Percentiles rank a stretch among this genome's conserved stretches.
These are phyloP conservation scores for Teleogryllus occipitalis DNA, from an alignment of 1,140 invertebrate species.

Conservation along the genomic window DNA sequence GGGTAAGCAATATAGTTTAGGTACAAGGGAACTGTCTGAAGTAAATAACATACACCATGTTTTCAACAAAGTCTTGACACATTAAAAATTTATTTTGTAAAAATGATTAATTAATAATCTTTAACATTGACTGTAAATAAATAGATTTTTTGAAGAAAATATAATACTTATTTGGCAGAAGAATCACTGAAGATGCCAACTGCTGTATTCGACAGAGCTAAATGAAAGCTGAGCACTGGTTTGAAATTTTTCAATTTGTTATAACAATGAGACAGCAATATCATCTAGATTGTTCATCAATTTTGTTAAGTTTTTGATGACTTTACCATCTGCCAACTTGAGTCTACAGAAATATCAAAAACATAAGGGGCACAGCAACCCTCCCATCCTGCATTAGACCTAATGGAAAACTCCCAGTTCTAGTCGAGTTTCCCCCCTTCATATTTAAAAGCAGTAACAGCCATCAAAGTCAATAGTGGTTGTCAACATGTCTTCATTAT, in stretches of 20 bases:
- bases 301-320: not conserved
- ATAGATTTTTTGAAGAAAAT: conserved; percentile 20
- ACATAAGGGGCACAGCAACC: not conserved
- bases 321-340: not conserved
- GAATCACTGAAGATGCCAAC: conserved; percentile 19
- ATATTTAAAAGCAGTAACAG: not conserved
- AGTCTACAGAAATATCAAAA: not conserved
- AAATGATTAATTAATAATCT: conserved; percentile 26
- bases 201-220: conserved; percentile 19
- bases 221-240: conserved; percentile 15
- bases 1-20: not conserved
- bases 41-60: conserved; percentile 22
- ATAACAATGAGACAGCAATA: not conserved
- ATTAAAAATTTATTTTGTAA: conserved; percentile 28
- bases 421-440: not conserved
- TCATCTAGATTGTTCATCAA: not conserved
- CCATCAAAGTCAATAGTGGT: not conserved
- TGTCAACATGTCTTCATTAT: not conserved
- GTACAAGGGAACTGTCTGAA: conserved; percentile 11
- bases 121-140: conserved; percentile 26
- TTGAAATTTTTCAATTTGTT: not conserved
- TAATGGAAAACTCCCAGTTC: not conserved
- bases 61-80: conserved; percentile 24
- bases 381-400: not conserved
- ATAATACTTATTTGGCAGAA: conserved; percentile 23